These are phyloP conservation scores for Xiphophorus hellerii DNA, from an alignment of 2,113 vertebrate genomes.

Conservation along the genomic window DNA sequence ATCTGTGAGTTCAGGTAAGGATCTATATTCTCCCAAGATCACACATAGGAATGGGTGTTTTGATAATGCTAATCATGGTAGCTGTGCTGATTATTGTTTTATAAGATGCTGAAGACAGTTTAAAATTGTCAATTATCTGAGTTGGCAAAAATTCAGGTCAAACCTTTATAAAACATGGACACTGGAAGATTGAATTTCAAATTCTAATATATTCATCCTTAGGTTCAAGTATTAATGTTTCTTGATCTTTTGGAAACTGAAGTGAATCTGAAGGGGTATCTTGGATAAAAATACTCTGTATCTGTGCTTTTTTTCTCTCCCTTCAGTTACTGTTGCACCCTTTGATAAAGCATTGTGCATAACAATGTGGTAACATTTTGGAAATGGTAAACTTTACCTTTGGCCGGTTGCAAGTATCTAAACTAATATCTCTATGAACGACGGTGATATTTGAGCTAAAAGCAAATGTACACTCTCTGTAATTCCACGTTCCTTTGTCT, in stretches of 20 bases:
- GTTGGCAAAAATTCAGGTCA: no score
- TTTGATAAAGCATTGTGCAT: not conserved
- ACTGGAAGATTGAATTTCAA: no score
- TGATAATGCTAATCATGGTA: not conserved
- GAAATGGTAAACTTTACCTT: not conserved
- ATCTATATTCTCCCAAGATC: not conserved
- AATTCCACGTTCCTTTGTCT: conserved; percentile 11
- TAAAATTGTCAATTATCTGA: no score
- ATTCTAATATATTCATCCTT: no score
- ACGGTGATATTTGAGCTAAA: no score
- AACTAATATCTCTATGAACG: not conserved
- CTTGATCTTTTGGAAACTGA: no score
- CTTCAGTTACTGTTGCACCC: not conserved
- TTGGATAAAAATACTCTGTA: not conserved
- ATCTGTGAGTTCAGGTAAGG: not conserved
- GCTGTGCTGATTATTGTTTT: not conserved
- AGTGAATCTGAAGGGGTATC: no score
- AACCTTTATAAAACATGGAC: no score
- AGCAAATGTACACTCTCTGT: not conserved
- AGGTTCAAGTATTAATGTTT: no score
- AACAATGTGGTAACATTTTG: not conserved
- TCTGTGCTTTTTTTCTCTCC: not conserved
- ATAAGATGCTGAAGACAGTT: not conserved
- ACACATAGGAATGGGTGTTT: not conserved
- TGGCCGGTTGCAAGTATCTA: not conserved